A percentile compares a stretch with the other conserved stretches of the same genome.
Conservation (phyloP, 2,797 vertebrate species). For the Scyliorhinus canicula region DNA sequence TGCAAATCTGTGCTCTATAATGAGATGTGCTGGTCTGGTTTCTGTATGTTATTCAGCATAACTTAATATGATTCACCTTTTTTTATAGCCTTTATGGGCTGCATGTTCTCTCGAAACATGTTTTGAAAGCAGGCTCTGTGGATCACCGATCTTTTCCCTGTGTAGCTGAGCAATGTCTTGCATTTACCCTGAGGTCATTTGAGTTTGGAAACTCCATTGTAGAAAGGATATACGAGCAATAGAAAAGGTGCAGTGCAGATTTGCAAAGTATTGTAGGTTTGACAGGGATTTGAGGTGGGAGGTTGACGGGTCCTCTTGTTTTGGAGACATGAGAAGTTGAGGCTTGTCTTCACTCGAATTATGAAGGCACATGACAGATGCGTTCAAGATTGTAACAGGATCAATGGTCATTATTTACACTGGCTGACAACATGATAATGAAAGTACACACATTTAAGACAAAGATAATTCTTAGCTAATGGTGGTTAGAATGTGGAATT, state of each 20-base stretch:
- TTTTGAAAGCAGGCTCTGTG: not conserved
- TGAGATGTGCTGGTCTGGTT: not conserved
- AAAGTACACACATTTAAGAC: not conserved
- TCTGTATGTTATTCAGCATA: not conserved
- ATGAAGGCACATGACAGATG: not conserved
- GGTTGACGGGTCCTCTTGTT: not conserved
- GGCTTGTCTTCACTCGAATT: not conserved
- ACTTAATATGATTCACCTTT: not conserved
- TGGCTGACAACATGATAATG: not conserved
- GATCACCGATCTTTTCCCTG: not conserved
- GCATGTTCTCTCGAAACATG: not conserved
- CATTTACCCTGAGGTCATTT: not conserved
- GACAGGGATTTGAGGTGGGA: not conserved
- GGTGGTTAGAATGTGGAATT: not conserved
- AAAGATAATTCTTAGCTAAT: not conserved
- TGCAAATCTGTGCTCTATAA: not conserved
- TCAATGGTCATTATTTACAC: not conserved
- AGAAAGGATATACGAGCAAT: not conserved
- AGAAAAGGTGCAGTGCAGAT: not conserved
- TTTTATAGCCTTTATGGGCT: not conserved
- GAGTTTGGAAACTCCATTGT: not conserved
- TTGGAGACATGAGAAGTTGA: not conserved
- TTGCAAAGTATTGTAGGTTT: not conserved
- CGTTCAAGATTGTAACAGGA: not conserved
- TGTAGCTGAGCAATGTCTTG: not conserved